phyloP scores from a whole-genome alignment of 2,888 invertebrate genomes.

The Metallyticus violacea region DNA sequence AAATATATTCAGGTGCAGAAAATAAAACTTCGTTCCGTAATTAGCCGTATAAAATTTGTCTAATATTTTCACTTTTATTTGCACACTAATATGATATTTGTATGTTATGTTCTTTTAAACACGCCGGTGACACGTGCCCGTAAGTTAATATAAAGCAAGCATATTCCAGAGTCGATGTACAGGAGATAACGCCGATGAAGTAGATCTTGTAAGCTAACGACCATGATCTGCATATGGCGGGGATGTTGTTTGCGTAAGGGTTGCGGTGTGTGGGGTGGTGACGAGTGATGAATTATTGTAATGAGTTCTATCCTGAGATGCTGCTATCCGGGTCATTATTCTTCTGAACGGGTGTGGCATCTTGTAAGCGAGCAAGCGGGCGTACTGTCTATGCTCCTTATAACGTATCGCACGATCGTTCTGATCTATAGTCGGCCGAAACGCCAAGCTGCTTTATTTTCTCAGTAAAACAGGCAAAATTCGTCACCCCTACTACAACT shows the following conservation, averaged over 20 bases:
- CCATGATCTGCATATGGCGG: neutral
- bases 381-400: neutral
- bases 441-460: neutral
- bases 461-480: no score
- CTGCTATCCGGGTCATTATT: neutral
- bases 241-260: neutral
- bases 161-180: no score
- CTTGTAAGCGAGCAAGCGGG: neutral
- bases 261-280: neutral
- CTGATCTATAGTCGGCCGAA: neutral
- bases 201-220: no score
- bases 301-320: neutral
- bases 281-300: constrained; percentile 1
- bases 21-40: neutral
- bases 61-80: neutral
- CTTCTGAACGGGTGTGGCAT: neutral
- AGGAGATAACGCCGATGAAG: neutral
- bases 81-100: neutral
- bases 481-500: no score
- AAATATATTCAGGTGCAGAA: neutral
- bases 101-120: neutral
- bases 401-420: neutral
- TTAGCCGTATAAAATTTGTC: neutral
- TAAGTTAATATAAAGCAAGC: neutral
- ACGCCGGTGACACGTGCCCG: neutral